phyloP scores from a whole-genome alignment of 2,888 invertebrate species.

The Melieria picta region DNA sequence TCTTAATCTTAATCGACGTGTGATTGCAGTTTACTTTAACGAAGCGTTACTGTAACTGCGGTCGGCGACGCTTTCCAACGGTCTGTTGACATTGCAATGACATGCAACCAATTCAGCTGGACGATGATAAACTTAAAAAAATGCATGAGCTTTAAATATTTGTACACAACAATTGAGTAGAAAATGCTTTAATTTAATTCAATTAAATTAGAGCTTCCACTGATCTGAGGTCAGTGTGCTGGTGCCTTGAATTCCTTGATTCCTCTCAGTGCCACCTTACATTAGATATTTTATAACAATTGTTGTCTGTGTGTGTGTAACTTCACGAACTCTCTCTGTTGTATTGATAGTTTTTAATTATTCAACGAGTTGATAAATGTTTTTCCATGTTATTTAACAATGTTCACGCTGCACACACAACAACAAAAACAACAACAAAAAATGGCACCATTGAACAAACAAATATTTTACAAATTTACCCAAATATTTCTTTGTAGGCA shows the following conservation, averaged over 20 bases:
- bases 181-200: background rate
- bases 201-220: background rate
- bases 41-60: constrained; percentile 36
- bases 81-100: constrained; percentile 36
- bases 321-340: too few relatives aligned
- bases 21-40: constrained; percentile 50
- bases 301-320: background rate
- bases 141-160: background rate
- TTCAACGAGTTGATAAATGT: constrained; percentile 23
- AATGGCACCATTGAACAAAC: background rate
- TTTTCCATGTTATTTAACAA: constrained; percentile 22
- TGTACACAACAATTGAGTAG: background rate
- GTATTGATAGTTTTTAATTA: constrained; percentile 16
- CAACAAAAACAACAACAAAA: background rate
- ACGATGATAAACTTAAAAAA: background rate
- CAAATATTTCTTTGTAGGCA: background rate
- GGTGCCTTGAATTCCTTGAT: background rate
- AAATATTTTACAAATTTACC: constrained; percentile 4
- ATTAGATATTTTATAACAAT: constrained; percentile 10
- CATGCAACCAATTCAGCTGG: background rate
- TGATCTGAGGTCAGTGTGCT: background rate
- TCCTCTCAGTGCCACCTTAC: constrained; percentile 10
- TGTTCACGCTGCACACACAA: background rate
- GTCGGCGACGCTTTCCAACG: constrained; percentile 39
- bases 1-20: constrained; percentile 49